Conservation (phyloP, 2,888 invertebrate genomes). For the Caenorhabditis sinica region DNA sequence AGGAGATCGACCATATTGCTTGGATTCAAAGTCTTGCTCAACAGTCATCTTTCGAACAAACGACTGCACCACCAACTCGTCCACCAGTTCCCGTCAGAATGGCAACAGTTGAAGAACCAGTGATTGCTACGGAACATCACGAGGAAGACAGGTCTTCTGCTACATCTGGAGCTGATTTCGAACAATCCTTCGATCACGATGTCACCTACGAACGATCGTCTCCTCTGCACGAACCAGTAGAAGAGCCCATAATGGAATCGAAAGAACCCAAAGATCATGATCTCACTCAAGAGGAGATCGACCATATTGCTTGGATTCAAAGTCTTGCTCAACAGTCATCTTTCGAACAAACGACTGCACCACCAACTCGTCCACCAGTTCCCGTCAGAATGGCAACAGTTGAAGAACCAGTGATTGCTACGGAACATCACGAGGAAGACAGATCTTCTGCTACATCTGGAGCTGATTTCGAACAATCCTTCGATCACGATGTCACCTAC, state of each 20-base stretch:
- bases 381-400: constrained; percentile 1
- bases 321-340: constrained; percentile 50
- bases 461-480: constrained; percentile 50
- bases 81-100: neutral
- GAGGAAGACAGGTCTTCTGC: neutral
- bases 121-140: neutral
- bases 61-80: neutral
- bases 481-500: constrained; percentile 27
- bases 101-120: neutral
- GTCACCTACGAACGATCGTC: neutral
- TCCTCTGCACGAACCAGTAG: neutral
- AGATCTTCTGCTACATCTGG: constrained; percentile 50
- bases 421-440: neutral
- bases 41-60: neutral
- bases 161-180: neutral
- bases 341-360: constrained; percentile 33
- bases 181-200: neutral
- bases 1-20: neutral
- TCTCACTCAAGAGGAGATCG: constrained; percentile 64
- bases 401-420: neutral
- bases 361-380: constrained; percentile 17
- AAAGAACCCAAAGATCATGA: too few species aligned
- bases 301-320: constrained; percentile 60
- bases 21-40: neutral
- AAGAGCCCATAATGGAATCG: neutral